Evolutionary conservation across 2,113 vertebrate species (phyloP).

Genomic region (Rhagologus leucostigma): DNA sequence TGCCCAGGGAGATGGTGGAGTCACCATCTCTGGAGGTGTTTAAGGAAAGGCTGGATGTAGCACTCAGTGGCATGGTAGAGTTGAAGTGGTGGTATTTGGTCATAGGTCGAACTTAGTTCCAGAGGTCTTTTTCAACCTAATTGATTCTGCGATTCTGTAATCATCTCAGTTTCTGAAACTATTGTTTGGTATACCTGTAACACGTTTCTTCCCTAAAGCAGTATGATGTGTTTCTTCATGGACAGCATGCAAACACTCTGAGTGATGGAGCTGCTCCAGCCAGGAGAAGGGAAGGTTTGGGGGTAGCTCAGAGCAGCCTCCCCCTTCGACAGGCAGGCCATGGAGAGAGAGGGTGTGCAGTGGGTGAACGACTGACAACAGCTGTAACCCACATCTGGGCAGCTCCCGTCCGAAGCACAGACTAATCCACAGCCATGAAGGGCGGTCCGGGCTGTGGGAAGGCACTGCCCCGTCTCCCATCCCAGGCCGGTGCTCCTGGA

Average conservation of each 20-base stretch:
- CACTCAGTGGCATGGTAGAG: too few species aligned
- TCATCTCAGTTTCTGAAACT: fast-evolving
- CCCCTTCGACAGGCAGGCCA: not conserved
- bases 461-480: fast-evolving
- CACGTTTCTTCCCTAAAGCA: fast-evolving
- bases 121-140: not conserved
- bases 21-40: not conserved
- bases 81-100: fast-evolving
- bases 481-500: fast-evolving
- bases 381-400: fast-evolving
- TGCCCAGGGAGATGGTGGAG: not conserved
- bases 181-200: not conserved
- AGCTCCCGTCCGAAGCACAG: fast-evolving
- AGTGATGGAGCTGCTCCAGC: fast-evolving
- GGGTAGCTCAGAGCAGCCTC: not conserved
- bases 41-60: not conserved
- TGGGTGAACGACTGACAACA: fast-evolving
- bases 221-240: not conserved
- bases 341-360: fast-evolving
- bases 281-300: too few species aligned
- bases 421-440: fast-evolving
- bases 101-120: not conserved
- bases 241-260: fast-evolving
- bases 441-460: fast-evolving
- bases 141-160: not conserved